A percentile compares a stretch with the other conserved stretches of the same genome.
Conservation (phyloP, 2,797 vertebrate species). For the Triplophysa yarkandensis region DNA sequence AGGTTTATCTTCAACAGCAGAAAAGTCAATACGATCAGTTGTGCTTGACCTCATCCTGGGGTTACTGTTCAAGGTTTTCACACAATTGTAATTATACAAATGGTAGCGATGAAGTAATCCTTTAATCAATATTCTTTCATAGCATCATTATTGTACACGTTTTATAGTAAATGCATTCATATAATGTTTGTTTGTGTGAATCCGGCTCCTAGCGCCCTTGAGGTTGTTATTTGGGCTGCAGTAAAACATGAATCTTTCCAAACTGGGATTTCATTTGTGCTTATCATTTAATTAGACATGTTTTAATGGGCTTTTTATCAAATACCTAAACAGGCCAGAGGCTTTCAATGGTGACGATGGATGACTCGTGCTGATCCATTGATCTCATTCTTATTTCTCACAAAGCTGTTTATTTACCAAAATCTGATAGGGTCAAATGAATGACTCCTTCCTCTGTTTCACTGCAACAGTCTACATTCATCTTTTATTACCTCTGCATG, state of each 20-base stretch:
- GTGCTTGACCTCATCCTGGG: not conserved
- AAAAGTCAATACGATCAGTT: not conserved
- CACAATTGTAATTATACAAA: no score
- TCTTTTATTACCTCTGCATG: conserved; percentile 11
- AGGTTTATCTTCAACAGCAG: not conserved
- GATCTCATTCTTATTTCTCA: conserved; percentile 63
- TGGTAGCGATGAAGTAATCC: not conserved
- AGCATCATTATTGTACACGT: conserved; percentile 13
- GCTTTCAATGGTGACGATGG: conserved; percentile 60
- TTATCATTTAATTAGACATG: conserved; percentile 78
- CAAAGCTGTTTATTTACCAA: conserved; percentile 58
- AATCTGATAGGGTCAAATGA: conserved; percentile 59
- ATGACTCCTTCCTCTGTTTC: conserved; percentile 16
- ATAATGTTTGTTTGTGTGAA: conserved; percentile 16
- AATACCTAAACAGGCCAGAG: conserved; percentile 52
- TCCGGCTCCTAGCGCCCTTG: not conserved
- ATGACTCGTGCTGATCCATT: conserved; percentile 67
- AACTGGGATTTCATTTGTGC: conserved; percentile 69
- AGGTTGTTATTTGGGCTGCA: conserved; percentile 4
- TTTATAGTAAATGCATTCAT: no score
- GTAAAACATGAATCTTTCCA: conserved; percentile 55
- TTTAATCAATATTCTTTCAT: not conserved
- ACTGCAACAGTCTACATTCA: conserved; percentile 6
- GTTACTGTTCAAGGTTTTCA: not conserved
- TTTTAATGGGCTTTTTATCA: conserved; percentile 69